phyloP scores from a whole-genome alignment of 1,140 invertebrate species.

The Akabosia matsudoensis region DNA sequence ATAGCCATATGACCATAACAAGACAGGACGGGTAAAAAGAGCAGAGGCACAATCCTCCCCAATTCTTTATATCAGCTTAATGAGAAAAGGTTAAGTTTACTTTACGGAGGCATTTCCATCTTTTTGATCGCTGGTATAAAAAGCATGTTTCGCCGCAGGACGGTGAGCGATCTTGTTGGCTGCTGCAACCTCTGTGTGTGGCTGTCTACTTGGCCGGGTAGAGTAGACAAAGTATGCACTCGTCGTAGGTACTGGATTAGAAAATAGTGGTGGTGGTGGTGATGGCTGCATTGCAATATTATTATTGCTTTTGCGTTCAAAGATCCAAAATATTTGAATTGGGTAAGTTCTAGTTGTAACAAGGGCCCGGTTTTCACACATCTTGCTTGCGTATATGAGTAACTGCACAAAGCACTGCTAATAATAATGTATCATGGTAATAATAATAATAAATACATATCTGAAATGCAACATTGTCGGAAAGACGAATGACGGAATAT shows the following conservation, averaged over 20 bases:
- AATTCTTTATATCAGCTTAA: background rate
- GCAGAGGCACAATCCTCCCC: background rate
- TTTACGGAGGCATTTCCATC: constrained; percentile 6
- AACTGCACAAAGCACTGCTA: background rate
- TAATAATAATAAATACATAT: background rate
- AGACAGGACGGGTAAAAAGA: background rate
- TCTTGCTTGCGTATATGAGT: background rate
- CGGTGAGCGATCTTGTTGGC: background rate
- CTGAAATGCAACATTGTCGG: too few species aligned
- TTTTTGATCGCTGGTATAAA: background rate
- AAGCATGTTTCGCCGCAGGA: constrained; percentile 16
- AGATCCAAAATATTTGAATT: too few species aligned
- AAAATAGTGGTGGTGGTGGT: constrained; percentile 1
- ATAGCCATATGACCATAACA: background rate
- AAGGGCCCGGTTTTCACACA: too few species aligned
- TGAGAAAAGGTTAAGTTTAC: constrained; percentile 9
- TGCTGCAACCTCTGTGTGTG: constrained; percentile 15
- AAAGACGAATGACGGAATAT: background rate
- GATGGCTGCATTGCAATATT: background rate
- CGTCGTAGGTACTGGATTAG: too few species aligned
- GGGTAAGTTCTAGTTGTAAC: too few species aligned
- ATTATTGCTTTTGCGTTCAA: too few species aligned
- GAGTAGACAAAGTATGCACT: too few species aligned
- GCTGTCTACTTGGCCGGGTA: constrained; percentile 14
- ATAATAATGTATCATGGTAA: background rate